These are phyloP conservation scores for Mus minutoides DNA, from an alignment of 2,797 vertebrate genomes.

Conservation along the genomic window DNA sequence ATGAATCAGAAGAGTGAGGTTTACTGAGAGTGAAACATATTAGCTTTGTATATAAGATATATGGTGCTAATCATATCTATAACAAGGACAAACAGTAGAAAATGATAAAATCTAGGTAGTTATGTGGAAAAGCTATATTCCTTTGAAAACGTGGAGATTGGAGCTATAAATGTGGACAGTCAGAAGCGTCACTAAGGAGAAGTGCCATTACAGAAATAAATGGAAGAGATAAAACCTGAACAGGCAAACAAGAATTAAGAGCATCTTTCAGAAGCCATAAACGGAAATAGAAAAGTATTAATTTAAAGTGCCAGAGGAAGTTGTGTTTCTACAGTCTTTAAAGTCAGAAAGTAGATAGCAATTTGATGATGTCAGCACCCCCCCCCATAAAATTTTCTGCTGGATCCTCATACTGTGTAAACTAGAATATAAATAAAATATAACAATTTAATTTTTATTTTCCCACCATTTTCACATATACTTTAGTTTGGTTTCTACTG, in stretches of 20 bases:
- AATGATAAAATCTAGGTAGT: constrained; percentile 31
- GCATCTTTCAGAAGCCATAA: constrained; percentile 71
- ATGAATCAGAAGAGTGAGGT: neutral
- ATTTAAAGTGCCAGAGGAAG: constrained; percentile 64
- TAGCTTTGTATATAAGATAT: constrained; percentile 60
- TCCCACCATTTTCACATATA: neutral
- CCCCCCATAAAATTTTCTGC: constrained; percentile 51
- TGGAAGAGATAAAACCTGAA: constrained; percentile 73
- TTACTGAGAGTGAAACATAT: constrained; percentile 44
- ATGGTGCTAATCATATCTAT: constrained; percentile 10
- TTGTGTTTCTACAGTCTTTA: constrained; percentile 55
- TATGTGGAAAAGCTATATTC: constrained; percentile 48
- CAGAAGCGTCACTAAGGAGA: constrained; percentile 52
- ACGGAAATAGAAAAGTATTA: constrained; percentile 78
- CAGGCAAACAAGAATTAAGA: constrained; percentile 75
- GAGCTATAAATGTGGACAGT: constrained; percentile 60
- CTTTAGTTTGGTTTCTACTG: neutral
- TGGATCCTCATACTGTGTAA: neutral
- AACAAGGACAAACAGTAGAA: constrained; percentile 34
- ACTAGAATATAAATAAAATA: constrained; percentile 35
- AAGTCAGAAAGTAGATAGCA: constrained; percentile 67
- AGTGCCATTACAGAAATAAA: constrained; percentile 73
- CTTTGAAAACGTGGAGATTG: constrained; percentile 52
- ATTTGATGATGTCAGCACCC: constrained; percentile 45
- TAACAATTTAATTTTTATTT: constrained; percentile 3